Evolutionary conservation across 2,888 invertebrate genomes (phyloP).

Genomic region (Hemistola chrysoprasaria): DNA sequence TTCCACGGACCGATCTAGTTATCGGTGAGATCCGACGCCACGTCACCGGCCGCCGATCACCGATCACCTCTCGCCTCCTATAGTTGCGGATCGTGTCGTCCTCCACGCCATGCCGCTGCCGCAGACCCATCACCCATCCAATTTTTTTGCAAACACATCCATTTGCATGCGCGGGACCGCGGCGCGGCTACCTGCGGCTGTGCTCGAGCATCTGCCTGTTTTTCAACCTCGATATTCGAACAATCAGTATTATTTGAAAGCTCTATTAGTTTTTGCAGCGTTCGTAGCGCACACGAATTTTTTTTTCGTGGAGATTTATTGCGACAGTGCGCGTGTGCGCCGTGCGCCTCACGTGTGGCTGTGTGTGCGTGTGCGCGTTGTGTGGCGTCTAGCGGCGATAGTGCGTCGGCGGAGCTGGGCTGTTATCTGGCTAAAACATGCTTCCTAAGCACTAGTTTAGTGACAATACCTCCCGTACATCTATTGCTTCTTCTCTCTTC

Average conservation of each 20-base stretch:
- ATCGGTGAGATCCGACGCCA: constrained; percentile 6
- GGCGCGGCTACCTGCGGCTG: constrained; percentile 16
- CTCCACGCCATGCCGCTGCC: too few species aligned
- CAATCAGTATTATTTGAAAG: constrained; percentile 24
- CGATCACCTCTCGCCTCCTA: constrained; percentile 8
- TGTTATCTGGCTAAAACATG: too few species aligned
- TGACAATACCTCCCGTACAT: too few species aligned
- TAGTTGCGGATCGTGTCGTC: constrained; percentile 13
- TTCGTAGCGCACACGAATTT: constrained; percentile 17
- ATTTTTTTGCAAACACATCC: constrained; percentile 1
- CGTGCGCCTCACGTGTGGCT: not conserved
- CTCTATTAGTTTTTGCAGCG: constrained; percentile 24
- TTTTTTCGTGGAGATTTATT: constrained; percentile 26
- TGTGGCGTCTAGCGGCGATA: too few species aligned
- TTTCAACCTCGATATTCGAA: constrained; percentile 18
- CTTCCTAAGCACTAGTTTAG: too few species aligned
- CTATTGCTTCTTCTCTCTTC: too few species aligned
- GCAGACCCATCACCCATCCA: too few species aligned
- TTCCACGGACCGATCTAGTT: too few species aligned
- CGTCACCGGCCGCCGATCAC: constrained; percentile 4
- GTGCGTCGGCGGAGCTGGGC: too few species aligned
- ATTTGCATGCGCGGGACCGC: constrained; percentile 27
- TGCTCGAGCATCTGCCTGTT: constrained; percentile 28
- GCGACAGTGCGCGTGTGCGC: constrained; percentile 25
- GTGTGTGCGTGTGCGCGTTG: too few species aligned